Percentiles rank a stretch among this genome's conserved stretches.
These are phyloP conservation scores for Calameuta filiformis DNA, from an alignment of 2,888 invertebrate species.

Conservation along the genomic window DNA sequence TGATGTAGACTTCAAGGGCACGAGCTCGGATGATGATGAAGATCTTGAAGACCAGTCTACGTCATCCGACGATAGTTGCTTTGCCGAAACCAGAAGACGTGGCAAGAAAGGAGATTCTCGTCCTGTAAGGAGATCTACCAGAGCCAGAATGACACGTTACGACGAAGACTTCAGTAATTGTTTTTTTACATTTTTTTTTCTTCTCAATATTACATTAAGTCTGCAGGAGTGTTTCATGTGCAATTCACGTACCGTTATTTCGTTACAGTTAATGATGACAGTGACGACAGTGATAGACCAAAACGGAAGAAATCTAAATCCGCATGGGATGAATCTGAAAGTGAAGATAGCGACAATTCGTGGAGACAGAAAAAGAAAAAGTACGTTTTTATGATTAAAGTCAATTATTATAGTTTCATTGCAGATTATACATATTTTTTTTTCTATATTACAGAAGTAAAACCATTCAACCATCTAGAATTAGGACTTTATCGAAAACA, in stretches of 20 bases:
- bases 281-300: conserved; percentile 70
- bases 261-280: conserved; percentile 67
- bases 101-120: conserved; percentile 65
- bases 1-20: conserved; percentile 93
- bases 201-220: background rate
- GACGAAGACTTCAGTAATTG: conserved; percentile 71
- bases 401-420: background rate
- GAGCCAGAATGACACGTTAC: conserved; percentile 68
- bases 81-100: conserved; percentile 67
- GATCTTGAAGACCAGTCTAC: conserved; percentile 69
- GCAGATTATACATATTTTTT: conserved; percentile 14
- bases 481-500: conserved; percentile 52
- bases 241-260: conserved; percentile 4
- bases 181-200: conserved; percentile 15
- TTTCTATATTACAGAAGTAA: conserved; percentile 45
- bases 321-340: conserved; percentile 72
- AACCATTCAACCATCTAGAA: conserved; percentile 47
- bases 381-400: conserved; percentile 38
- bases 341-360: conserved; percentile 72
- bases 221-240: background rate
- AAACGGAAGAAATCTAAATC: conserved; percentile 71
- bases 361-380: conserved; percentile 69
- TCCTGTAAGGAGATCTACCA: conserved; percentile 69
- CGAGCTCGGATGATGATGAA: conserved; percentile 74
- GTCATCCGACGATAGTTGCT: conserved; percentile 71